Percentiles rank a stretch among this genome's conserved stretches.
phyloP scores from a whole-genome alignment of 2,888 invertebrate species.

The Ischnus inquisitorius region DNA sequence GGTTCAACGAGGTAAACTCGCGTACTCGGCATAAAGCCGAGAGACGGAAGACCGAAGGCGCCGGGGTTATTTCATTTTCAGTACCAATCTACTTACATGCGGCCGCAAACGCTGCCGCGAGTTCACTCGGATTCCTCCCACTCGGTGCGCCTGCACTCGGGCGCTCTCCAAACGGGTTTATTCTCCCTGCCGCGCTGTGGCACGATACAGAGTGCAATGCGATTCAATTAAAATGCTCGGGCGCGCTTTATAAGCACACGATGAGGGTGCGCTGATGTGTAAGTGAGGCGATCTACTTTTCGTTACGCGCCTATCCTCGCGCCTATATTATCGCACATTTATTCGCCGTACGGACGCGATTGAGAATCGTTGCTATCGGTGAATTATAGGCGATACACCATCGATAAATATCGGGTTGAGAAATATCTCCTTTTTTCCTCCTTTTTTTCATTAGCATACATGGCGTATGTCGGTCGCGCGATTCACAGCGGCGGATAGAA shows the following conservation, averaged over 20 bases:
- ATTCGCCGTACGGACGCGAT: background rate
- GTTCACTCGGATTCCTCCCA: slow-evolving; percentile 1
- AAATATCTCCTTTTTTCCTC: background rate
- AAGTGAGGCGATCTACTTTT: slow-evolving; percentile 32
- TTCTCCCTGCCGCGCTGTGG: slow-evolving; percentile 1
- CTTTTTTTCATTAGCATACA: background rate
- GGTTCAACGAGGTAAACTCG: background rate
- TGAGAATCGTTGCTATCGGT: background rate
- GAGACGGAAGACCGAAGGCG: slow-evolving; percentile 8
- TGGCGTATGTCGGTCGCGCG: background rate
- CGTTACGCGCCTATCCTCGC: slow-evolving; percentile 11
- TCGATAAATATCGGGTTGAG: background rate
- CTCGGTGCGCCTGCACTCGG: background rate
- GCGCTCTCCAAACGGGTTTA: slow-evolving; percentile 21
- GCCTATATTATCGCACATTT: background rate
- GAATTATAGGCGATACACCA: background rate
- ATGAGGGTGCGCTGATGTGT: slow-evolving; percentile 1
- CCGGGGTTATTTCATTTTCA: slow-evolving; percentile 51
- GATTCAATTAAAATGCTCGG: slow-evolving; percentile 40
- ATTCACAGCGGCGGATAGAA: background rate
- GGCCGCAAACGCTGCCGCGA: slow-evolving; percentile 23
- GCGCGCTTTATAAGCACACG: slow-evolving; percentile 2
- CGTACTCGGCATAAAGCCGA: background rate
- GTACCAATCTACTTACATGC: slow-evolving; percentile 55
- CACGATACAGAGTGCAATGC: slow-evolving; percentile 36